A percentile compares a stretch with the other conserved stretches of the same genome.
Evolutionary conservation across 2,888 invertebrate species (phyloP).

Genomic region (Eristalis intricaria): DNA sequence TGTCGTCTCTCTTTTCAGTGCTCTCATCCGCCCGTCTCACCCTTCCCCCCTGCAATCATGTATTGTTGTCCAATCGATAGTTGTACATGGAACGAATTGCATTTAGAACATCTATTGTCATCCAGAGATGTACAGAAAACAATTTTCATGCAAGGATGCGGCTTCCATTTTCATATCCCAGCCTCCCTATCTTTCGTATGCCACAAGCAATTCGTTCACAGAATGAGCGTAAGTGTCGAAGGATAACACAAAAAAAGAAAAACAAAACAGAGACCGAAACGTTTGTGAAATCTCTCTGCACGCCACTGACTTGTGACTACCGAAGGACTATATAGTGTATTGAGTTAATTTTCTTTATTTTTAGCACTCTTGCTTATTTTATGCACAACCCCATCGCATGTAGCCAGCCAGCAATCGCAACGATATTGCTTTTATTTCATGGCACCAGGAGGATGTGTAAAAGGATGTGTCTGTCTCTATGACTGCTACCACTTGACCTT

Average conservation of each 20-base stretch:
- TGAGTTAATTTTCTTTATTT: conserved; percentile 59
- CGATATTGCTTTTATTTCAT: neutral
- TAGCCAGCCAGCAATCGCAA: too few relatives aligned
- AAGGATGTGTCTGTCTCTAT: neutral
- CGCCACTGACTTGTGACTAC: conserved; percentile 19
- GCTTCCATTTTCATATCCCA: neutral
- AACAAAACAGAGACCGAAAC: conserved; percentile 7
- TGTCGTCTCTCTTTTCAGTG: neutral
- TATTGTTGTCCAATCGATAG: conserved; percentile 41
- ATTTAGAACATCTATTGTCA: conserved; percentile 45
- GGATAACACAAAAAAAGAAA: conserved; percentile 5
- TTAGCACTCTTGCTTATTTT: conserved; percentile 26
- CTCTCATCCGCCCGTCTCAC: neutral
- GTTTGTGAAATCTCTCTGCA: conserved; percentile 43
- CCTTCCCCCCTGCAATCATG: neutral
- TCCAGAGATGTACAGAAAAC: conserved; percentile 15
- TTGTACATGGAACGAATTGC: conserved; percentile 36
- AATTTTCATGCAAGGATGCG: conserved; percentile 25
- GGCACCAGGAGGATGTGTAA: conserved; percentile 2
- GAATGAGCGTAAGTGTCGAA: conserved; percentile 4
- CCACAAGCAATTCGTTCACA: neutral
- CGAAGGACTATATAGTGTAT: conserved; percentile 27
- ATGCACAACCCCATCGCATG: neutral
- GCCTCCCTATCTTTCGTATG: neutral
- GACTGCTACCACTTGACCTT: conserved; percentile 50